Evolutionary conservation across 30 jellyfish, hydroid and myxozoan species (phyloP).

Genomic region (Aurelia sp.): DNA sequence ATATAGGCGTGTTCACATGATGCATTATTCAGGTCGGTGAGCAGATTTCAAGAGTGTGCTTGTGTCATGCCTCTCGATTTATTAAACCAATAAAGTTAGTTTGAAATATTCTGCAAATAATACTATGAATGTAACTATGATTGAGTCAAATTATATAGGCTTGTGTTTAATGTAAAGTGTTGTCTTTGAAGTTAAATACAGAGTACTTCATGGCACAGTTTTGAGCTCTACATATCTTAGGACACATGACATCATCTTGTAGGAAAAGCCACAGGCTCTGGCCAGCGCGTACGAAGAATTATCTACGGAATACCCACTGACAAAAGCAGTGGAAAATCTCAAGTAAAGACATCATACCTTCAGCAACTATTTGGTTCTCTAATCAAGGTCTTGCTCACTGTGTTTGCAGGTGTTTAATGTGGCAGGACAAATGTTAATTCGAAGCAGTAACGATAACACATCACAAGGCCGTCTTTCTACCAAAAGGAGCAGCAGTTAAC

Average conservation of each 20-base stretch:
- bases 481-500: slow-evolving; percentile 76
- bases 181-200: too few relatives aligned
- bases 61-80: slow-evolving; percentile 37
- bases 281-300: too few relatives aligned
- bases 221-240: too few relatives aligned
- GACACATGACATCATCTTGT: too few relatives aligned
- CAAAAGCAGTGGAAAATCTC: neutral
- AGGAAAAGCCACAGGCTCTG: too few relatives aligned
- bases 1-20: slow-evolving; percentile 57
- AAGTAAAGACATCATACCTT: neutral
- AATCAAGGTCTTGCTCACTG: neutral
- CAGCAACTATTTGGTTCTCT: neutral
- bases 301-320: too few relatives aligned
- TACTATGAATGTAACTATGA: too few relatives aligned
- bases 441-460: neutral
- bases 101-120: too few relatives aligned
- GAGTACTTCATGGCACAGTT: too few relatives aligned
- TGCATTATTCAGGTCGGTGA: slow-evolving; percentile 32
- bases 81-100: neutral
- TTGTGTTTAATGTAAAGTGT: neutral
- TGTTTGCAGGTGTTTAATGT: neutral
- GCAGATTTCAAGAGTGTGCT: neutral
- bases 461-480: slow-evolving; percentile 16
- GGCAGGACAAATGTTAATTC: neutral
- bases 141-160: neutral